These are phyloP conservation scores for Labeo calbasu DNA, from an alignment of 2,797 vertebrate species.

Conservation along the genomic window DNA sequence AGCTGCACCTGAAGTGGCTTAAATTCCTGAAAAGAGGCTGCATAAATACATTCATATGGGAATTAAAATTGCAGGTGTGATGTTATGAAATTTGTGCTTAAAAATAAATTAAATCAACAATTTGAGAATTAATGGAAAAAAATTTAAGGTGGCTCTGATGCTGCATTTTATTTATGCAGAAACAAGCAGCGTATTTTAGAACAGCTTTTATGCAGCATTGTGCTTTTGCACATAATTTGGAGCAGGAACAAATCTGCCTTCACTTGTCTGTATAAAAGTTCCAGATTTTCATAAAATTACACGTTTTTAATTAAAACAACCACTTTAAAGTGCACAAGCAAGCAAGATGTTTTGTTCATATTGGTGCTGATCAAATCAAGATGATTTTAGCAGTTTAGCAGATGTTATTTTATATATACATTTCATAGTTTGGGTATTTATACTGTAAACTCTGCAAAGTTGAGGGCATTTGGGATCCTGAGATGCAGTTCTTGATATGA, in stretches of 20 bases:
- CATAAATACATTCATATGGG: background rate
- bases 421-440: constrained; percentile 1
- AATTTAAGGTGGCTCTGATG: background rate
- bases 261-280: background rate
- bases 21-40: background rate
- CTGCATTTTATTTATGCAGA: background rate
- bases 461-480: constrained; percentile 14
- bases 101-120: background rate
- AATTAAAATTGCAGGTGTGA: background rate
- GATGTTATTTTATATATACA: background rate
- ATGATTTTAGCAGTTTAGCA: background rate
- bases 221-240: background rate
- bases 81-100: background rate
- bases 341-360: constrained; percentile 1
- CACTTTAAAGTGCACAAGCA: background rate
- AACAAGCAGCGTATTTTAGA: background rate
- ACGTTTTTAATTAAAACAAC: background rate
- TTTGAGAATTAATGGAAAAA: background rate
- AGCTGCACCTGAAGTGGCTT: background rate
- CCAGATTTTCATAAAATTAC: constrained; percentile 5
- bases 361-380: background rate
- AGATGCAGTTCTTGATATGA: constrained; percentile 14
- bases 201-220: background rate
- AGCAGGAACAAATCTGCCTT: background rate
- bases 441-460: background rate